phyloP scores from a whole-genome alignment of 2,113 vertebrate species.

The Pedionomus torquatus region DNA sequence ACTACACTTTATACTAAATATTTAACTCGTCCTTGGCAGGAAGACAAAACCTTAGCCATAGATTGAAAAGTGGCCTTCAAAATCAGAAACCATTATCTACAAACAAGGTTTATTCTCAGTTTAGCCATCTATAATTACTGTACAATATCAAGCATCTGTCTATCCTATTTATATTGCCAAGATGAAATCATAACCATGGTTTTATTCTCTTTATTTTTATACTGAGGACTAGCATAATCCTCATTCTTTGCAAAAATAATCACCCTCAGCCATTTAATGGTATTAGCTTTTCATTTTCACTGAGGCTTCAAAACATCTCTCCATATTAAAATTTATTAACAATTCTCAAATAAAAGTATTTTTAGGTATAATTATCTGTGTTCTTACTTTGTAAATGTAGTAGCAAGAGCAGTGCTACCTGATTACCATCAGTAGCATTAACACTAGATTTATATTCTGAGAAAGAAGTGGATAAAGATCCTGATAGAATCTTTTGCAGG shows the following conservation, averaged over 20 bases:
- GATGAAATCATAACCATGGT: conserved; percentile 69
- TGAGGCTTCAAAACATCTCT: neutral
- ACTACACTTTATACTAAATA: conserved; percentile 59
- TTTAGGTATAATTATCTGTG: neutral
- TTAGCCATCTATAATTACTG: conserved; percentile 69
- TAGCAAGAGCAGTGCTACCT: neutral
- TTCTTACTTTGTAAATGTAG: neutral
- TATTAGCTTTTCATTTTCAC: conserved; percentile 41
- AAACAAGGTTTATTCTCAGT: conserved; percentile 69
- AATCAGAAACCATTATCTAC: conserved; percentile 67
- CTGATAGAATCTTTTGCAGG: neutral
- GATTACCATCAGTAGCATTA: neutral
- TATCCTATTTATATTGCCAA: conserved; percentile 74
- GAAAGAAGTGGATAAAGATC: neutral
- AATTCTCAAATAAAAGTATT: neutral
- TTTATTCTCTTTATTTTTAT: conserved; percentile 70
- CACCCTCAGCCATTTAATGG: conserved; percentile 32
- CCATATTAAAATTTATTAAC: conserved; percentile 22
- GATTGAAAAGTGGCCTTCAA: conserved; percentile 55
- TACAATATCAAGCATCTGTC: conserved; percentile 71
- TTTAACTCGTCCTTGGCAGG: conserved; percentile 66
- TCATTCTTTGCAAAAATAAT: conserved; percentile 54
- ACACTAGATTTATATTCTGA: neutral
- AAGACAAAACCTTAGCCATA: conserved; percentile 37
- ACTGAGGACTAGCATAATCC: conserved; percentile 43